These are phyloP conservation scores for Drosophila differens DNA, from an alignment of 2,888 invertebrate genomes.

Conservation along the genomic window DNA sequence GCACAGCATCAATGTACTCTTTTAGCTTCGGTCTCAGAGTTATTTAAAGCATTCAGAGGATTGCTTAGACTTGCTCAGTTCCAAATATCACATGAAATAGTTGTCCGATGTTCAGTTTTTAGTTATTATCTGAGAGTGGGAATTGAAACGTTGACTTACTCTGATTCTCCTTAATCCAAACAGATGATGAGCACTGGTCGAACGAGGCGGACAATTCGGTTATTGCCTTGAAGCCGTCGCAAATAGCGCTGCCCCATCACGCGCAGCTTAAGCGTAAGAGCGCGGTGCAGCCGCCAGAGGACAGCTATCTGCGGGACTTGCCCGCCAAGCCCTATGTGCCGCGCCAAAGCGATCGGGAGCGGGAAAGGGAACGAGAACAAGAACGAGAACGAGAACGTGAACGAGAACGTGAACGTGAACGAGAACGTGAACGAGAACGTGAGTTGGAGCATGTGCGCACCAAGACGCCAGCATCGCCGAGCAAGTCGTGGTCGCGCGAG, in stretches of 20 bases:
- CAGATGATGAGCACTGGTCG: slow-evolving; percentile 85
- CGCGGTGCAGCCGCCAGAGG: slow-evolving; percentile 83
- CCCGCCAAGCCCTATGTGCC: slow-evolving; percentile 84
- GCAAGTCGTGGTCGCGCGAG: slow-evolving; percentile 82
- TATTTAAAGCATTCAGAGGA: too few relatives aligned
- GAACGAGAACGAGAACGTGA: slow-evolving; percentile 29
- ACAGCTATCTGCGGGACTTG: slow-evolving; percentile 83
- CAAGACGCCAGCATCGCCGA: slow-evolving; percentile 62
- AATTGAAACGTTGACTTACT: not conserved
- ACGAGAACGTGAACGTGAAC: slow-evolving; percentile 30
- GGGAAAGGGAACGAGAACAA: slow-evolving; percentile 34
- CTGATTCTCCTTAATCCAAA: not conserved
- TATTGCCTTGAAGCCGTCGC: slow-evolving; percentile 84
- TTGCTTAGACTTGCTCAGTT: not conserved
- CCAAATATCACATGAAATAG: too few relatives aligned
- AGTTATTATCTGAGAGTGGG: not conserved
- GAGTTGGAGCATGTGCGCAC: slow-evolving; percentile 46
- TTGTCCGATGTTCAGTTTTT: not conserved
- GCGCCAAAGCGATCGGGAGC: slow-evolving; percentile 58
- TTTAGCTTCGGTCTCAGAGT: too few relatives aligned
- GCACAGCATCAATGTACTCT: too few relatives aligned
- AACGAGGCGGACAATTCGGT: slow-evolving; percentile 85
- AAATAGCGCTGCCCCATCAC: slow-evolving; percentile 81
- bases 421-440: slow-evolving; percentile 20
- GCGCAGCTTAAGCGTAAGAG: slow-evolving; percentile 83